A percentile compares a stretch with the other conserved stretches of the same genome.
phyloP scores from a whole-genome alignment of 2,797 vertebrate species.

The Protonibea diacanthus region DNA sequence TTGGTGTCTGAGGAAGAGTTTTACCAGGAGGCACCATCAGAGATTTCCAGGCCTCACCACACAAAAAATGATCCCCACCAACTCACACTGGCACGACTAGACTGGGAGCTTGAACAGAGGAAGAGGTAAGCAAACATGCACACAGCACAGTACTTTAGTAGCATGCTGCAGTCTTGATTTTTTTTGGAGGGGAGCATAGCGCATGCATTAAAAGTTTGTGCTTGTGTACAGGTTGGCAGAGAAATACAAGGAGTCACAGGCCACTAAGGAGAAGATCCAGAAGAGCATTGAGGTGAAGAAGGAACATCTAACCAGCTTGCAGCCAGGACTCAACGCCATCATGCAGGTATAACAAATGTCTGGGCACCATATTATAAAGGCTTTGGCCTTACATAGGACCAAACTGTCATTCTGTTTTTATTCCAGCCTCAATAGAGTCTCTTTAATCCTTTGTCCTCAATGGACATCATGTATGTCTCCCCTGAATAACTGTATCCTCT shows the following conservation, averaged over 20 bases:
- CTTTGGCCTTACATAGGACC: background rate
- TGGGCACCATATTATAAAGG: background rate
- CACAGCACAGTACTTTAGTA: background rate
- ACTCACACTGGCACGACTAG: conserved; percentile 94
- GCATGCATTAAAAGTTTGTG: conserved; percentile 2
- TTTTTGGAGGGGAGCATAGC: background rate
- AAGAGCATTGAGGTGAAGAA: conserved; percentile 98
- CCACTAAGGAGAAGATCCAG: conserved; percentile 96
- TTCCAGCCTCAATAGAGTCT: background rate
- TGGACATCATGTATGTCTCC: background rate
- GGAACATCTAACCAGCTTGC: conserved; percentile 95
- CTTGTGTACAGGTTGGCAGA: conserved; percentile 90
- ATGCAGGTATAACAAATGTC: conserved; percentile 90
- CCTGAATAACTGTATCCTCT: conserved; percentile 5
- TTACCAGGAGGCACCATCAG: conserved; percentile 90
- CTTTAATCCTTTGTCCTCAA: background rate
- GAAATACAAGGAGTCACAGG: conserved; percentile 93
- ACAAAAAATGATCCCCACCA: conserved; percentile 93
- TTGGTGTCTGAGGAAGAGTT: conserved; percentile 95
- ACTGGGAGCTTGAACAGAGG: conserved; percentile 99
- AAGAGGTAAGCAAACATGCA: conserved; percentile 88
- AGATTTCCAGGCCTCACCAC: conserved; percentile 91
- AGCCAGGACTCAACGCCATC: conserved; percentile 96
- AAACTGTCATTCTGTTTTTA: background rate
- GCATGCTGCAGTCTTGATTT: background rate